Base-by-base conservation (phyloP, 2,797 vertebrate species). In the Bovichtus diacanthus region DNA sequence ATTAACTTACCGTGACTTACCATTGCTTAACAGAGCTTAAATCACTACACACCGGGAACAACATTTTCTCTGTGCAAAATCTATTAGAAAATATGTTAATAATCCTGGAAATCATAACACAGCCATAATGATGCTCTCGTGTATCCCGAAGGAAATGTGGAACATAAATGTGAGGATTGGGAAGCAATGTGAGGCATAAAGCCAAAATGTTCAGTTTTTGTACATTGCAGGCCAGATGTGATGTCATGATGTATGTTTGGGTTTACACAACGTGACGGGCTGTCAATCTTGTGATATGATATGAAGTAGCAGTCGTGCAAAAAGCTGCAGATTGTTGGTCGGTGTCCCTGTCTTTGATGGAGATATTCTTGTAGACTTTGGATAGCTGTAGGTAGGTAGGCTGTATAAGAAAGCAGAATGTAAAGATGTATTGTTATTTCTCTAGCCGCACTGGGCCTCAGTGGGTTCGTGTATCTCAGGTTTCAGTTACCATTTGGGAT, bases 271-370 rank as follows among this genome's bases (percentile, higher is more conserved):
- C 6, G 1, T 36, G 19, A 59, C 6, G 2, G 10, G n/a, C 41
- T 46, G 21, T 68, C 50, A n/a, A 4, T 12, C 12, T 47, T 58
- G 62, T 47, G 69, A 64, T 13, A n/a, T 60, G 61, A 66, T 58
- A 39, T 38, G 55, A 67, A 60, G 41, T 54, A 1, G 1, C 15
- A 43, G 43, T 49, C 9, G 1, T 47, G 43, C 6, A 47, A 18
- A 47, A 41, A 36, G 13, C 38, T 55, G 18, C 16, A 36, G 34
- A 54, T 34, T 49, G n/a, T 60, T 44, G 13, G 39, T 63, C 12
- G 60, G 16, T 36, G 39, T 23, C 18, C 62, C 4, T 41, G 15
- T 60, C 39, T n/a, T 51, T 49, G 5, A n/a, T 47, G 21, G 15
- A 44, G 19, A 36, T 41, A 5, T 56, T 36, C 11, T n/a, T 56